These are phyloP conservation scores for Gastrophysa polygoni DNA, from an alignment of 2,888 invertebrate species.

Conservation along the genomic window DNA sequence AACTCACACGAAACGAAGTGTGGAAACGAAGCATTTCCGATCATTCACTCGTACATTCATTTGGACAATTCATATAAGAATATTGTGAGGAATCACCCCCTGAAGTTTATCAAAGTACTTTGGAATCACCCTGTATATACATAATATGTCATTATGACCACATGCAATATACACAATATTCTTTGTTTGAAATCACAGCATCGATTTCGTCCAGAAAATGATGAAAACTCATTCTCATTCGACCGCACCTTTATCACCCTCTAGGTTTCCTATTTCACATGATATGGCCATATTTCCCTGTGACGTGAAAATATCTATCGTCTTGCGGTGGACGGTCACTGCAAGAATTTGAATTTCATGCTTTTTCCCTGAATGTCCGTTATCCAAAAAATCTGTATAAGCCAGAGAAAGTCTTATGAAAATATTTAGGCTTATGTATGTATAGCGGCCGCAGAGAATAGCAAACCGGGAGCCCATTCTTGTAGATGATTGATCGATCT, in stretches of 20 bases:
- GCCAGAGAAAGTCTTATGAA: conserved; percentile 35
- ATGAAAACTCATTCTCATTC: neutral
- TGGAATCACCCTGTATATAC: too few relatives aligned
- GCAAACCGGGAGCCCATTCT: conserved; percentile 53
- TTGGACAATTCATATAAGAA: too few relatives aligned
- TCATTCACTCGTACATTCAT: too few relatives aligned
- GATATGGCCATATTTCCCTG: too few relatives aligned
- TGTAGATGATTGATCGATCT: conserved; percentile 60
- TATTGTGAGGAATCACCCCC: too few relatives aligned
- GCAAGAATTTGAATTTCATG: conserved; percentile 33
- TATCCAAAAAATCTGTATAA: conserved; percentile 38
- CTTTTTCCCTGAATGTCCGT: conserved; percentile 32
- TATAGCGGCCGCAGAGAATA: conserved; percentile 46
- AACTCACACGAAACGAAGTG: too few relatives aligned
- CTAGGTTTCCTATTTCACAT: neutral
- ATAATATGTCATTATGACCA: too few relatives aligned
- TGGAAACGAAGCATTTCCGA: too few relatives aligned
- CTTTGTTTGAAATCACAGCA: neutral
- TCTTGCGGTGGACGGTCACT: conserved; percentile 22
- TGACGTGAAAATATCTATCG: neutral
- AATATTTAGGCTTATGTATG: conserved; percentile 51
- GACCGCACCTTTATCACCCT: neutral
- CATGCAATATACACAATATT: too few relatives aligned
- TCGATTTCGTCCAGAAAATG: neutral
- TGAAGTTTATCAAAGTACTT: too few relatives aligned